Conservation (phyloP, 2,888 invertebrate genomes). For the Pseudococcus longispinus region DNA sequence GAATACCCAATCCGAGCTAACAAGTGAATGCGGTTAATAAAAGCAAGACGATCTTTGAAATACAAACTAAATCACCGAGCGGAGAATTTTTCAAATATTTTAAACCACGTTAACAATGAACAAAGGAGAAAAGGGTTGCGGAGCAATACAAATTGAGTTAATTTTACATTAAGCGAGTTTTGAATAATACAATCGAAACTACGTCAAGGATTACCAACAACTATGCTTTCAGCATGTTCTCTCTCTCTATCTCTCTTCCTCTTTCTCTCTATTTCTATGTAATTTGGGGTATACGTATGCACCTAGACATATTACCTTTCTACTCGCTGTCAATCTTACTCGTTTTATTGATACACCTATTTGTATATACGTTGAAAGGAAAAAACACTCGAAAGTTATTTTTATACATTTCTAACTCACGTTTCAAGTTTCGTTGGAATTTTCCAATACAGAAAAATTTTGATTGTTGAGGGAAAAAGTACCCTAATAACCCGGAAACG, state of each 20-base stretch:
- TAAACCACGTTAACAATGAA: conserved; percentile 8
- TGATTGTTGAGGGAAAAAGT: background rate
- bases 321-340: background rate
- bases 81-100: conserved; percentile 32
- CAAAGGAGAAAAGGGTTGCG: conserved; percentile 3
- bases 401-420: background rate
- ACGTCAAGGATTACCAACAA: conserved; percentile 16
- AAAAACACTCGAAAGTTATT: background rate
- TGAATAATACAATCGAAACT: conserved; percentile 26
- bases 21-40: background rate
- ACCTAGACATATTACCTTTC: background rate
- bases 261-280: background rate
- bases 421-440: background rate
- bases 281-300: background rate
- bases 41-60: background rate
- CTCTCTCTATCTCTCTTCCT: background rate
- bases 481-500: too few relatives aligned
- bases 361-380: background rate
- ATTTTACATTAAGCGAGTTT: conserved; percentile 26
- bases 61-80: background rate
- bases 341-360: background rate
- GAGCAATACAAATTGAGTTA: conserved; percentile 32
- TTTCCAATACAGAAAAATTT: background rate
- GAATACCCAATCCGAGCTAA: background rate
- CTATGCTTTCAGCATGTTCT: background rate